Conservation (phyloP, 2,113 vertebrate genomes). For the Cyphomyrus plagiostoma region DNA sequence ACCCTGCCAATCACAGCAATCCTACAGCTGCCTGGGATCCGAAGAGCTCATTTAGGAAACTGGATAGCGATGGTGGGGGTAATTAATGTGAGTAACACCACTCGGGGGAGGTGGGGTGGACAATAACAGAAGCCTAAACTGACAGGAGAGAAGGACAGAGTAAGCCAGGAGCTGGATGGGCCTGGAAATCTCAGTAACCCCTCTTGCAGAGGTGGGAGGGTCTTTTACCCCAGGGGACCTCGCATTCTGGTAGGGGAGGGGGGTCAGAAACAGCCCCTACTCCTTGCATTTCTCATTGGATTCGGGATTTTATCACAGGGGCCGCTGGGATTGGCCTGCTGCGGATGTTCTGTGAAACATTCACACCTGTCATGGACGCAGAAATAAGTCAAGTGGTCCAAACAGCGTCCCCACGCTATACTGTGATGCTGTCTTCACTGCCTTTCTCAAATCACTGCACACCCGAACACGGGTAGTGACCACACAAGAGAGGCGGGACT, state of each 20-base stretch:
- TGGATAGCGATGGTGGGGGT: not conserved
- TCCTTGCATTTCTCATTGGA: conserved; percentile 32
- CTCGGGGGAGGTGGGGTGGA: not conserved
- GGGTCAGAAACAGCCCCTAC: conserved; percentile 28
- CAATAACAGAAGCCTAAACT: not conserved
- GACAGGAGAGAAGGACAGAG: not conserved
- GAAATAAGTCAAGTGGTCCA: conserved; percentile 20
- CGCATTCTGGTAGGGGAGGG: not conserved
- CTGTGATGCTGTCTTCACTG: not conserved
- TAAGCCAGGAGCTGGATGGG: not conserved
- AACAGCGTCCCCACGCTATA: not conserved
- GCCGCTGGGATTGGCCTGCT: conserved; percentile 24
- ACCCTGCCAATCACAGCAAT: not conserved
- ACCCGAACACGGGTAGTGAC: not conserved
- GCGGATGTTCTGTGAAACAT: conserved; percentile 38
- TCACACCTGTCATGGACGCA: conserved; percentile 38
- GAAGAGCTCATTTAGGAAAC: conserved; percentile 1
- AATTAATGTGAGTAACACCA: not conserved
- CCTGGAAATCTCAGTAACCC: not conserved
- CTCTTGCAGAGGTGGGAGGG: not conserved
- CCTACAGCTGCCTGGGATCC: not conserved
- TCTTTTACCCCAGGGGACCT: not conserved
- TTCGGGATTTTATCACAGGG: conserved; percentile 44
- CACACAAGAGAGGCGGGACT: not conserved
- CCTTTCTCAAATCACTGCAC: not conserved